Evolutionary conservation across 2,113 vertebrate species (phyloP).

Genomic region (Crotophaga sulcirostris): DNA sequence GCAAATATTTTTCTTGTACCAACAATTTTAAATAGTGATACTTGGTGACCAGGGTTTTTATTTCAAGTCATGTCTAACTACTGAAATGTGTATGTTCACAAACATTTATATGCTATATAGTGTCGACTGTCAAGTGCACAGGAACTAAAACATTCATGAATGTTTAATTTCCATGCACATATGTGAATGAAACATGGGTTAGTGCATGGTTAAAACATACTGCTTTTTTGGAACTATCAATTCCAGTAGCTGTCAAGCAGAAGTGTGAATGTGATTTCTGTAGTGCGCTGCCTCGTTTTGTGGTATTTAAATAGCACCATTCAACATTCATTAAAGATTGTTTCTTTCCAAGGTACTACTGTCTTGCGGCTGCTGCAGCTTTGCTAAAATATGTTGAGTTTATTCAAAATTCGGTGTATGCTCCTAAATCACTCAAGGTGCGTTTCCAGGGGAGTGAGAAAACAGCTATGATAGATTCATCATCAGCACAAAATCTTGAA

Average conservation of each 20-base stretch:
- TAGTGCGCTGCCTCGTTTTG: not conserved
- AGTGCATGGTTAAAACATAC: not conserved
- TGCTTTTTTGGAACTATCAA: not conserved
- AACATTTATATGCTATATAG: not conserved
- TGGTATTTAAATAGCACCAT: not conserved
- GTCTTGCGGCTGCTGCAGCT: slow-evolving; percentile 91
- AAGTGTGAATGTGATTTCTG: not conserved
- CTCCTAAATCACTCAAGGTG: slow-evolving; percentile 92
- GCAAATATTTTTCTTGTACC: not conserved
- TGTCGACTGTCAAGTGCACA: not conserved
- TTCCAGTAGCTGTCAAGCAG: not conserved
- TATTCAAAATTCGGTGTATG: slow-evolving; percentile 91
- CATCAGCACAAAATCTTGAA: slow-evolving; percentile 92
- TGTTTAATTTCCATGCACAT: not conserved
- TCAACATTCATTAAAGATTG: not conserved
- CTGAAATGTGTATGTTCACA: not conserved
- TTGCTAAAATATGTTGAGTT: slow-evolving; percentile 96
- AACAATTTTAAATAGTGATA: not conserved
- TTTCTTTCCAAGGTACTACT: slow-evolving; percentile 88
- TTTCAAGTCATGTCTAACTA: not conserved
- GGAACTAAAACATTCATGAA: not conserved
- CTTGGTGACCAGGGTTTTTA: not conserved
- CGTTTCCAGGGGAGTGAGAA: slow-evolving; percentile 93
- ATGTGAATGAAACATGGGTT: not conserved
- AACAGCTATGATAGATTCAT: slow-evolving; percentile 94